Conservation (phyloP, 2,888 invertebrate species). For the Andrena camellia region DNA sequence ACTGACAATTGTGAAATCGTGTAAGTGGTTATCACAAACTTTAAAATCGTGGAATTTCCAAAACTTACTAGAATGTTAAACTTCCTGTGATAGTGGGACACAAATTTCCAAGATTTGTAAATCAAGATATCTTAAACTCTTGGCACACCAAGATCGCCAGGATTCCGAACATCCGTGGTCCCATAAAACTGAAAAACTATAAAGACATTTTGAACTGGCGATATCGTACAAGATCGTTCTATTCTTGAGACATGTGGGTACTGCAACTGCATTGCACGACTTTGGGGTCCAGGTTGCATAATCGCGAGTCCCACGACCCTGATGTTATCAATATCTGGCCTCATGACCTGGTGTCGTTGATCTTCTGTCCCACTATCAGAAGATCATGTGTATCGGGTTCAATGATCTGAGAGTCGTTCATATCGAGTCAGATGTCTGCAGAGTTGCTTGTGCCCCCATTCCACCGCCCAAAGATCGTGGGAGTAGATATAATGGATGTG, state of each 20-base stretch:
- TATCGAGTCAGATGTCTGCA: background rate
- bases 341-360: background rate
- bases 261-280: background rate
- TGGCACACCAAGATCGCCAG: too few species aligned
- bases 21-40: too few species aligned
- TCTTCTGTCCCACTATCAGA: background rate
- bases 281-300: background rate
- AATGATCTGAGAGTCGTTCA: background rate
- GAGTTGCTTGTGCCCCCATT: background rate
- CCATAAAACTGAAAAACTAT: too few species aligned
- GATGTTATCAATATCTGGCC: conserved; percentile 6
- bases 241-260: background rate
- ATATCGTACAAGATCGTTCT: background rate
- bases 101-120: too few species aligned
- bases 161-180: too few species aligned
- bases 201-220: too few species aligned
- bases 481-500: background rate
- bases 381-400: conserved; percentile 1
- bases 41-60: too few species aligned
- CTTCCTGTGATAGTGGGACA: too few species aligned
- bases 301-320: background rate
- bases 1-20: too few species aligned
- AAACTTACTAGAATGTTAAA: too few species aligned
- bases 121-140: too few species aligned
- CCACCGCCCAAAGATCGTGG: background rate